Percentiles rank a stretch among this genome's conserved stretches.
Evolutionary conservation across 2,797 vertebrate species (phyloP).

Genomic region (Xiphophorus birchmanni): DNA sequence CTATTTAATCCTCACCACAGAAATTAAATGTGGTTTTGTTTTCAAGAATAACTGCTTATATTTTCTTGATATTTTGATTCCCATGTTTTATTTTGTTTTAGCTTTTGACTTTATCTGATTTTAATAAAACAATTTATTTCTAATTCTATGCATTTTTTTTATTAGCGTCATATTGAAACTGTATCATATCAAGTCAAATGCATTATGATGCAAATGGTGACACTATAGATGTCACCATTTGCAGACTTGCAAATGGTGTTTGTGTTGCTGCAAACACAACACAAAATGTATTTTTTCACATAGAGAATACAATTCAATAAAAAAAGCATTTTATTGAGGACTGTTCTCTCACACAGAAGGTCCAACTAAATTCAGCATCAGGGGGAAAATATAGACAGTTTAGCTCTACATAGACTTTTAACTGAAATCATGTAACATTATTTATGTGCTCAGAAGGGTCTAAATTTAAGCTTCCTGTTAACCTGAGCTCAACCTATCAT

Average conservation of each 20-base stretch:
- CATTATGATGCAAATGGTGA: not conserved
- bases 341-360: not conserved
- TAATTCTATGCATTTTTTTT: not conserved
- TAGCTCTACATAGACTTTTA: not conserved
- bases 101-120: not conserved
- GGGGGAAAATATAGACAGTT: not conserved
- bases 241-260: no score
- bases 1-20: not conserved
- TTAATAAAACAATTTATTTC: not conserved
- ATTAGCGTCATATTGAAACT: not conserved
- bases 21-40: not conserved
- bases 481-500: conserved; percentile 45
- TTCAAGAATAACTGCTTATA: not conserved
- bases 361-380: not conserved
- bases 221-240: not conserved
- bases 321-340: not conserved
- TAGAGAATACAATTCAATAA: not conserved
- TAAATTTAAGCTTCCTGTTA: conserved; percentile 50
- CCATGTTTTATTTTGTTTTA: not conserved
- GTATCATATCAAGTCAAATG: not conserved
- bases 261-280: no score
- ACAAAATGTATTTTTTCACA: not conserved
- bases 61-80: not conserved
- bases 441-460: conserved; percentile 2
- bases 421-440: not conserved